Base-by-base conservation (phyloP, 1,140 invertebrate genomes). In the Pseudomyrmex cubaensis region DNA sequence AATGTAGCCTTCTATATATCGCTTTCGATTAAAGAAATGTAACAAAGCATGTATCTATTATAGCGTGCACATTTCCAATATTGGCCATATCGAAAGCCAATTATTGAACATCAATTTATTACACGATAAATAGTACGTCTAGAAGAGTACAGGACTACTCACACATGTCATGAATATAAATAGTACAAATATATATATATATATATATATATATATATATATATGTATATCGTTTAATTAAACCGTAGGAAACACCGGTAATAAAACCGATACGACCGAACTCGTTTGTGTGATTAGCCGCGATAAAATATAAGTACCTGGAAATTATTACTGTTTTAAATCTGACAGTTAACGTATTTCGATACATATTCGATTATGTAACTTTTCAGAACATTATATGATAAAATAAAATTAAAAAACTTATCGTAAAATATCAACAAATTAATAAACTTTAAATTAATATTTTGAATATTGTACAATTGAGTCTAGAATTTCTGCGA, bases 71-170 rank as follows among this genome's bases (percentile, higher is more conserved):
- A 80, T 80, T 59, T 80, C 44, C 76, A 80, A 80, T 80, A 76
- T 74, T 61, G 72, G 57, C 20, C 46, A 85, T 82, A 87, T 87
- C 48, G 82, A 56, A 80, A 87, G 82, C 57, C 82, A 87, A 87
- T 87, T 85, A 76, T n/a, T 56, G 57, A 72, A 72, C 59, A 78
- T 78, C 76, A 84, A 66, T 80, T 63, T 73, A 61, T 56, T 75
- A 70, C 17, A 64, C 63, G 62, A 84, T 80, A 87, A 87, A 54
- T 75, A 20, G 46, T 61, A 35, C 35, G 35, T 35, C 35, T 35
- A 35, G 35, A 35, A 35, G 35, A 35, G 35, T 35, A 35, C 35
- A 5, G 5, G 0, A 35, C 35, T 35, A 35, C 35, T 35, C 35
- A 35, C 35, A 35, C 35, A 84, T 80, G 62, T 84, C 63, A 54